Percentiles rank a stretch among this genome's conserved stretches.
phyloP scores from a whole-genome alignment of 2,888 invertebrate genomes.

The Girardia tigrina region DNA sequence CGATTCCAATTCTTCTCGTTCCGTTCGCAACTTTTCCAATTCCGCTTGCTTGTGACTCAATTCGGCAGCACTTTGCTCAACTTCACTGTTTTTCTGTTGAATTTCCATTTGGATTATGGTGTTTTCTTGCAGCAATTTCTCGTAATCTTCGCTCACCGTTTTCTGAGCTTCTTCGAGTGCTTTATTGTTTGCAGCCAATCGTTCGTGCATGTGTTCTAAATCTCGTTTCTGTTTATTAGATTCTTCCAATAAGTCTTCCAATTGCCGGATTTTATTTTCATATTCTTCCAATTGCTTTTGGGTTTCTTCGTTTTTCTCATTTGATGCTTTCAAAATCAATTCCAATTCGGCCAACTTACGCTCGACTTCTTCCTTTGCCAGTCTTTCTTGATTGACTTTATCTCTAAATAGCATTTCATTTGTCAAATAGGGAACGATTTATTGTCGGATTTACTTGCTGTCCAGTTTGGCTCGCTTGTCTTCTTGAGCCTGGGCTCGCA shows the following conservation, averaged over 20 bases:
- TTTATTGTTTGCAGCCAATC: constrained; percentile 29
- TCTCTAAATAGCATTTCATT: no score
- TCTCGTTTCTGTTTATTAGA: constrained; percentile 27
- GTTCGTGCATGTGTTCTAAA: constrained; percentile 27
- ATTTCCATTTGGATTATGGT: not conserved
- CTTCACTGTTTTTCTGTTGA: not conserved
- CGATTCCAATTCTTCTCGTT: constrained; percentile 24
- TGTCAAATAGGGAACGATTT: not conserved
- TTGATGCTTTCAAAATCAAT: constrained; percentile 19
- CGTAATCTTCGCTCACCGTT: constrained; percentile 10
- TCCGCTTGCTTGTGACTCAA: constrained; percentile 14
- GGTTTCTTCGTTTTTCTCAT: constrained; percentile 20
- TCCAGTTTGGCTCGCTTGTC: constrained; percentile 86
- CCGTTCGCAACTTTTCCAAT: constrained; percentile 24
- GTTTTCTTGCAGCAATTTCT: constrained; percentile 17
- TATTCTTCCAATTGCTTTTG: constrained; percentile 27
- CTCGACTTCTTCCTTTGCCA: constrained; percentile 31
- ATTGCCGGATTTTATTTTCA: not conserved
- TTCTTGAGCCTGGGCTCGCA: constrained; percentile 95
- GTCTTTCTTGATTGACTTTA: constrained; percentile 21
- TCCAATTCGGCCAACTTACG: constrained; percentile 30
- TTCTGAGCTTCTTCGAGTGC: constrained; percentile 26
- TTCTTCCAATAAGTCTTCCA: constrained; percentile 32
- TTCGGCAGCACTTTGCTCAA: not conserved
- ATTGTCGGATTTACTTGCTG: constrained; percentile 59